Evolutionary conservation across 2,113 vertebrate genomes (phyloP), one percentile per base, ranked within the genome.

Genomic region (Catharus minimus): DNA sequence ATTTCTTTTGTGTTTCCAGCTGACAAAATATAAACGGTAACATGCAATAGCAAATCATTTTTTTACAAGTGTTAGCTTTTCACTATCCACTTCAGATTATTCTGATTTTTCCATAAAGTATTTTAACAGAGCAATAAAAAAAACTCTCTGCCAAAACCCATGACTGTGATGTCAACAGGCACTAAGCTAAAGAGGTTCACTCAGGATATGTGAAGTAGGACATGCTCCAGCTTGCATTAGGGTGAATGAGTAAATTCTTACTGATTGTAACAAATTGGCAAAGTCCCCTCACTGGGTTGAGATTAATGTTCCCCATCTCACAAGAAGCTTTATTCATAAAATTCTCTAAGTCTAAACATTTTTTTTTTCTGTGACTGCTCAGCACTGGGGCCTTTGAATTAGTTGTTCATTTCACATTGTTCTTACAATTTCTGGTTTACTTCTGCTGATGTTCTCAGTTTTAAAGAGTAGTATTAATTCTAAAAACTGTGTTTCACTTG

Each of bases 181-280:
- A 79, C 43, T 76, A 87, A 82, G 55, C 52, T 87, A 50, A 89
- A 89, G 77, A 78, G 33, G 38, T 82, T 93, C 80, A 84, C 32
- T 88, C 77, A 95, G 61, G 55, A 68, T 82, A 68, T 27, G 20
- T 88, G 68, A 90, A 90, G 57, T 22, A 92, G 65, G 41, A 83
- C 32, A 90, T 33, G 61, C 26, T 89, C 77, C 62, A 94, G 66
- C 21, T 90, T 0, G 0, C 33, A 84, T 85, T 85, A 95, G 58
- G 39, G 71, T 89, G 52, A 94, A 84, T 11, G 55, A 75, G 77
- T 44, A 89, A 90, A 93, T 61, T 62, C 58, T 55, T 82, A 76
- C 65, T 56, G 66, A 85, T 79, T 79, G 24, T 57, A 82, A 66
- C 55, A 69, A 85, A 50, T 15, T 56, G 26, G 55, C 39, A 8